Base-by-base conservation (phyloP, 1,140 invertebrate species). In the Bombus soroeensis region DNA sequence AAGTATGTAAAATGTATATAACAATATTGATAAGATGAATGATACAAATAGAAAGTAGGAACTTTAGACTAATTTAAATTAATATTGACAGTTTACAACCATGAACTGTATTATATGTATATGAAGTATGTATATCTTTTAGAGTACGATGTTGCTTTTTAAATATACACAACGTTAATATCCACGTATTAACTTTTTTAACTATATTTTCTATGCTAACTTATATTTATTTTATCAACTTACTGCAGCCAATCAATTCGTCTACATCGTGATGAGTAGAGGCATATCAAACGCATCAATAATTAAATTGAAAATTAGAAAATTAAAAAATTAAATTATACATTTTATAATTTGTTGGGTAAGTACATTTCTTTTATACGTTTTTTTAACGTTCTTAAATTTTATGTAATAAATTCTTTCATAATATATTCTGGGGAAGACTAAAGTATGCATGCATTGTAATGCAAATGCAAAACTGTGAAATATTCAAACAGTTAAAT, bases 211-310 rank as follows among this genome's bases (percentile, higher is more conserved):
- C 77, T 85, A 85, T 74, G 13, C 71, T 81, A 81, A 53, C 22
- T 43, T 37, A 74, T 74, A 81, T 5, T 81, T 81, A 83, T 87
- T 62, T 79, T n/a, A 75, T 87, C 15, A 86, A 93, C 92, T 93
- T 93, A 93, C 92, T 92, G 90, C 90, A 87, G 85, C 92, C 92
- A 89, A 93, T 93, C 84, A 93, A 90, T 91, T 91, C 88, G 89
- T 92, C 92, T 93, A 92, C 86, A 87, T 85, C 87, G 81, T 68
- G 83, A 73, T 81, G 86, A 91, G 86, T 43, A 91, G 83, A 88
- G 71, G 86, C 59, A 88, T 85, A 85, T 84, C 76, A 88, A 91
- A 72, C 74, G 76, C 85, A 87, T 86, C 86, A 82, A 91, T 83
- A 88, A 81, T 85, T 71, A 66, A 76, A 68, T 76, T 66, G 25